phyloP scores from a whole-genome alignment of 2,888 invertebrate genomes.

The Campaea margaritaria region DNA sequence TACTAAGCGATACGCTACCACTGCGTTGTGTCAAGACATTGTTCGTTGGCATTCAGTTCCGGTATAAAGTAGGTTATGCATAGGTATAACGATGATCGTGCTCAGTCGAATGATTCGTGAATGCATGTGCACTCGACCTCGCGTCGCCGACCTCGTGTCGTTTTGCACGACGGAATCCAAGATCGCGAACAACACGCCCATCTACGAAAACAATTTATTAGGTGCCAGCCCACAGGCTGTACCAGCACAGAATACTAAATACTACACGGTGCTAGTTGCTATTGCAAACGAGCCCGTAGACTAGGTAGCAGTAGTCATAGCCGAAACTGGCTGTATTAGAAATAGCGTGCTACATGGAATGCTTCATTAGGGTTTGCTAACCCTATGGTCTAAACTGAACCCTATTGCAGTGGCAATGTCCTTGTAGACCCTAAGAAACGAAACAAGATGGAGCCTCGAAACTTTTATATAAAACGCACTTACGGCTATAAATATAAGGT shows the following conservation, averaged over 20 bases:
- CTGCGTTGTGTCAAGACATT: slow-evolving; percentile 1
- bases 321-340: background rate
- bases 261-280: background rate
- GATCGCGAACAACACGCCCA: slow-evolving; percentile 51
- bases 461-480: too few species aligned
- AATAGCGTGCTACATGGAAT: background rate
- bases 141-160: slow-evolving; percentile 57
- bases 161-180: slow-evolving; percentile 60
- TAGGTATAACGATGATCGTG: slow-evolving; percentile 9
- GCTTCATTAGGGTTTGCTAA: too few species aligned
- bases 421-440: too few species aligned
- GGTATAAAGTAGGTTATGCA: slow-evolving; percentile 5
- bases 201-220: slow-evolving; percentile 36
- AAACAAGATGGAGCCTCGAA: too few species aligned
- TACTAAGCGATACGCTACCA: too few species aligned
- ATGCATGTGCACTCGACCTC: slow-evolving; percentile 56
- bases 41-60: slow-evolving; percentile 12
- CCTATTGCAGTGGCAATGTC: too few species aligned
- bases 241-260: background rate
- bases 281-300: background rate
- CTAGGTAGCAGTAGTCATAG: background rate
- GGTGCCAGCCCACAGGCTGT: background rate
- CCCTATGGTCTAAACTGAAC: too few species aligned
- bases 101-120: slow-evolving; percentile 41
- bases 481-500: too few species aligned